phyloP scores from a whole-genome alignment of 2,888 invertebrate species.

The Pyrrhia umbra region DNA sequence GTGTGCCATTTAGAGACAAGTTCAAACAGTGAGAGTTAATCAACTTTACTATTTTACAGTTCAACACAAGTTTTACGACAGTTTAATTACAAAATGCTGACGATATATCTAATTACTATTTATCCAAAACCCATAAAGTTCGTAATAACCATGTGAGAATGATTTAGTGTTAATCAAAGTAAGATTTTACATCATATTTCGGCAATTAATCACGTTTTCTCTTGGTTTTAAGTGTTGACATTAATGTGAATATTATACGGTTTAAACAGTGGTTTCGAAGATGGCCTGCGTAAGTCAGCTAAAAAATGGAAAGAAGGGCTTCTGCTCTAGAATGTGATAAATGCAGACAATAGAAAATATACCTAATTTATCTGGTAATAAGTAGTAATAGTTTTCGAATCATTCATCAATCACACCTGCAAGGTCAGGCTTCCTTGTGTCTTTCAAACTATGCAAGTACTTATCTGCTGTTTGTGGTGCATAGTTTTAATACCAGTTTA shows the following conservation, averaged over 20 bases:
- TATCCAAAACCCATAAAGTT: conserved; percentile 7
- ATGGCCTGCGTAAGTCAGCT: neutral
- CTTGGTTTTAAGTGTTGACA: conserved; percentile 1
- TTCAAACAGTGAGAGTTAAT: conserved; percentile 4
- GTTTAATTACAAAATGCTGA: conserved; percentile 22
- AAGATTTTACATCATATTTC: conserved; percentile 15
- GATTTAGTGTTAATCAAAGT: conserved; percentile 30
- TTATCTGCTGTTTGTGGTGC: too few species aligned
- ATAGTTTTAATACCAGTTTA: too few species aligned
- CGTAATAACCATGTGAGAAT: conserved; percentile 22
- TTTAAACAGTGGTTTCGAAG: neutral
- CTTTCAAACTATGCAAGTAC: too few species aligned
- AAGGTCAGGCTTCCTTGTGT: too few species aligned
- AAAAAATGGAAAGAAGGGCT: neutral
- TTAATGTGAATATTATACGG: neutral
- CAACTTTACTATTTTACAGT: conserved; percentile 15
- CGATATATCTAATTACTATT: conserved; percentile 18
- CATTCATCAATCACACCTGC: too few species aligned
- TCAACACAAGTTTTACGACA: conserved; percentile 21
- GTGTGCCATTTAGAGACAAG: neutral
- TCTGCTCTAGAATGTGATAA: neutral
- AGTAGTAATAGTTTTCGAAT: too few species aligned
- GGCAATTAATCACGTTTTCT: conserved; percentile 29
- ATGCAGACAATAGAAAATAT: too few species aligned
- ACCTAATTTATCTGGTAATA: too few species aligned